These are phyloP conservation scores for Phycodurus eques DNA, from an alignment of 2,113 vertebrate genomes.

Conservation along the genomic window DNA sequence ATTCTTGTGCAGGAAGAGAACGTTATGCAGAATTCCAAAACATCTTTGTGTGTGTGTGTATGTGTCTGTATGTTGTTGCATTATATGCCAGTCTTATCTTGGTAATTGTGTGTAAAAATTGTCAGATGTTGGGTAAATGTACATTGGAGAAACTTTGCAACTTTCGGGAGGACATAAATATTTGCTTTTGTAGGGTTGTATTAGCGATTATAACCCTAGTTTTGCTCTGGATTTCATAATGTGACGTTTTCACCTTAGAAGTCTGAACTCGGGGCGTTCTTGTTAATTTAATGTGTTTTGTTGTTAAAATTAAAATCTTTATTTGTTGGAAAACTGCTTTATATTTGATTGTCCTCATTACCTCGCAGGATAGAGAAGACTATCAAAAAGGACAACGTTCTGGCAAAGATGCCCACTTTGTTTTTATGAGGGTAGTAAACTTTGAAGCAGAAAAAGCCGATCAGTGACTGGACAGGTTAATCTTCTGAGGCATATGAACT, in stretches of 20 bases:
- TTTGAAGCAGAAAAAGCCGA: neutral
- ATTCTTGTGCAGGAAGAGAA: neutral
- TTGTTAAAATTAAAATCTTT: constrained; percentile 4
- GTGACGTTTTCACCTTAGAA: neutral
- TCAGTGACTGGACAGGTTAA: neutral
- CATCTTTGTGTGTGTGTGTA: too few species aligned
- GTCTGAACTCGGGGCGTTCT: neutral
- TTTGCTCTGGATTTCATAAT: neutral
- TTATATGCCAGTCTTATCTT: too few species aligned
- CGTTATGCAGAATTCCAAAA: too few species aligned
- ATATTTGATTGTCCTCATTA: neutral
- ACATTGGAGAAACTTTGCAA: neutral
- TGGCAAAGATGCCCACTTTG: neutral
- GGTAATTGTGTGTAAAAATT: neutral
- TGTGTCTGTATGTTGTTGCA: too few species aligned
- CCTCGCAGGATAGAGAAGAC: neutral
- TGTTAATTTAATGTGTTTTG: constrained; percentile 5
- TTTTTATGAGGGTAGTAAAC: neutral
- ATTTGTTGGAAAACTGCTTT: constrained; percentile 5
- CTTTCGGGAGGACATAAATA: neutral
- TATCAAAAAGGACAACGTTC: constrained; percentile 1
- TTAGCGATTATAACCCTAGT: neutral
- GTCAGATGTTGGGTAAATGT: too few species aligned
- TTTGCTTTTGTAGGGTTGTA: neutral
- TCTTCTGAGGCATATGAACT: neutral